Conservation (phyloP, 1,140 invertebrate species). For the Polyergus mexicanus region DNA sequence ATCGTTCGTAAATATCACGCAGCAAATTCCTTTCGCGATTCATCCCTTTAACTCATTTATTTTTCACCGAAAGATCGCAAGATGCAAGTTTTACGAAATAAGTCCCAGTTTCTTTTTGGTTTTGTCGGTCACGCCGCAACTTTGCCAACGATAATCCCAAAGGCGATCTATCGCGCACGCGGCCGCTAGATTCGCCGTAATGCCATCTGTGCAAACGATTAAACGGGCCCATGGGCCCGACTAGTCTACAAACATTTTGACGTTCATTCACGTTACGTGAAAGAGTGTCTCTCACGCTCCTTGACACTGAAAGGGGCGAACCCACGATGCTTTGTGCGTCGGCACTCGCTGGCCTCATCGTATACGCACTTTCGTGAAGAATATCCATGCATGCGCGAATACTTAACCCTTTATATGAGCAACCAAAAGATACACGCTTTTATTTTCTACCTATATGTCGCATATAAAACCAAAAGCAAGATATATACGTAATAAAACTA, state of each 20-base stretch:
- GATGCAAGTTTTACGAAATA: conserved; percentile 34
- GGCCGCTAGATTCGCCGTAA: conserved; percentile 29
- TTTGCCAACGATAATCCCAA: conserved; percentile 45
- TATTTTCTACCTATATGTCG: neutral
- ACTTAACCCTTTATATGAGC: conserved; percentile 1
- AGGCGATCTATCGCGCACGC: conserved; percentile 43
- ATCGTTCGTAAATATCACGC: neutral
- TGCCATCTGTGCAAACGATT: conserved; percentile 78
- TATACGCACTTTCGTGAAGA: conserved; percentile 11
- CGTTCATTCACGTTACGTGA: conserved; percentile 76
- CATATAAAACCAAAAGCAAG: neutral
- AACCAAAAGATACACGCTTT: neutral
- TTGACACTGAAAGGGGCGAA: conserved; percentile 73
- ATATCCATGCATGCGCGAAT: neutral
- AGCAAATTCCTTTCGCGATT: neutral
- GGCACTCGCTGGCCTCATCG: conserved; percentile 4
- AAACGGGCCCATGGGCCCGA: conserved; percentile 53
- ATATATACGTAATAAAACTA: neutral
- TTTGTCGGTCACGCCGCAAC: neutral
- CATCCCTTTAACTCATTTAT: neutral
- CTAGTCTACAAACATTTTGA: conserved; percentile 78
- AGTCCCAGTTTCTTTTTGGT: neutral
- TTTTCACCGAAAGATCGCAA: neutral
- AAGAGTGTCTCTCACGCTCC: conserved; percentile 74
- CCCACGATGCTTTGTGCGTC: conserved; percentile 16